A percentile compares a stretch with the other conserved stretches of the same genome.
phyloP scores from a whole-genome alignment of 2,797 vertebrate genomes.

The Labeo calbasu region DNA sequence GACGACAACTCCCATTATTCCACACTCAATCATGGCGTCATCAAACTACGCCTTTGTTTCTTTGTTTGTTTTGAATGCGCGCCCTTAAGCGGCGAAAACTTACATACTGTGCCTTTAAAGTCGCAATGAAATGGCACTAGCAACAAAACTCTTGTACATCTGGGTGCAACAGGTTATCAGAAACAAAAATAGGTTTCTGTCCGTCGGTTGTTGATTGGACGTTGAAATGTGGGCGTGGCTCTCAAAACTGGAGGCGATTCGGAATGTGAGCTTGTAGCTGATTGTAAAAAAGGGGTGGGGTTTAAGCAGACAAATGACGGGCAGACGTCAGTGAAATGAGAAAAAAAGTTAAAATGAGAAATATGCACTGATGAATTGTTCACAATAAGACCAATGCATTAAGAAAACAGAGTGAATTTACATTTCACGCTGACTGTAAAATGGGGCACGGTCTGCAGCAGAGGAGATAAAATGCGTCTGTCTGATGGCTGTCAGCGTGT shows the following conservation, averaged over 20 bases:
- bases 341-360: not conserved
- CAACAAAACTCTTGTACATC: not conserved
- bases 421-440: not conserved
- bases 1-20: too few species aligned
- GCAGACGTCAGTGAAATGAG: not conserved
- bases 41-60: too few species aligned
- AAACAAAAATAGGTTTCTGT: not conserved
- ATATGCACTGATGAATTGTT: not conserved
- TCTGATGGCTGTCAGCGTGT: not conserved
- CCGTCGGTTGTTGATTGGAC: not conserved
- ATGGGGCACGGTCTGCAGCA: not conserved
- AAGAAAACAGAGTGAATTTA: not conserved
- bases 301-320: not conserved
- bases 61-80: too few species aligned
- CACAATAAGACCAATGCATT: not conserved
- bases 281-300: not conserved
- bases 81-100: too few species aligned
- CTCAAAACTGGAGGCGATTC: not conserved
- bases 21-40: too few species aligned
- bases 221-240: not conserved
- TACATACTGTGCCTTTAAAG: not conserved
- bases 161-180: not conserved
- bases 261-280: not conserved
- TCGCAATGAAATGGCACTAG: not conserved
- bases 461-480: not conserved